These are phyloP conservation scores for Phortica magna DNA, from an alignment of 2,888 invertebrate genomes.

Conservation along the genomic window DNA sequence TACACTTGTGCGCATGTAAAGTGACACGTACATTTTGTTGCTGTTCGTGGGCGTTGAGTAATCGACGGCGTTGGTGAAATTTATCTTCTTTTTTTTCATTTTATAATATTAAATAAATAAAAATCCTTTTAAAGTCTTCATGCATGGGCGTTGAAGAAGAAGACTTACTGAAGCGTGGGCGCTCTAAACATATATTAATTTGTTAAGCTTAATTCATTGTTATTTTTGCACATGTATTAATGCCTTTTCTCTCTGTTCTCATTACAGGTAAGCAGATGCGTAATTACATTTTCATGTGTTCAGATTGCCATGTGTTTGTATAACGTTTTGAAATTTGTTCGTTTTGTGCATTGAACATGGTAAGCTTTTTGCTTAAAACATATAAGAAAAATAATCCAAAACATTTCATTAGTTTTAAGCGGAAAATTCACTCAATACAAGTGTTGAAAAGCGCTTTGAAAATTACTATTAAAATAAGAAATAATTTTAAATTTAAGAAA, in stretches of 20 bases:
- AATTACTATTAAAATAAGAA: too few relatives aligned
- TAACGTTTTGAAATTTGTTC: constrained; percentile 6
- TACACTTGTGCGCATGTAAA: constrained; percentile 1
- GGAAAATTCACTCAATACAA: constrained; percentile 22
- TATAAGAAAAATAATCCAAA: not conserved
- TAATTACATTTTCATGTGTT: not conserved
- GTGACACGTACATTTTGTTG: not conserved
- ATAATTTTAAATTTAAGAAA: not conserved
- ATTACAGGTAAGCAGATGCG: constrained; percentile 60
- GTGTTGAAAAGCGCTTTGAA: not conserved
- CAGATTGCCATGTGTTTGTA: not conserved
- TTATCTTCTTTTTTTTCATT: not conserved
- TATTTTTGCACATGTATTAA: not conserved
- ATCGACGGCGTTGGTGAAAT: not conserved
- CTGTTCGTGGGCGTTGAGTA: constrained; percentile 2
- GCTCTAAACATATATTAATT: too few relatives aligned
- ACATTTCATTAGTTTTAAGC: not conserved
- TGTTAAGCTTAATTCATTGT: too few relatives aligned
- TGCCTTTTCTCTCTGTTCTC: constrained; percentile 27
- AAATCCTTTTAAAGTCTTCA: too few relatives aligned
- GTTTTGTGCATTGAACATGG: constrained; percentile 23
- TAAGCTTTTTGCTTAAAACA: constrained; percentile 18
- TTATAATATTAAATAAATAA: too few relatives aligned
- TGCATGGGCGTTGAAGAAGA: too few relatives aligned
- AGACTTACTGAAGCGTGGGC: too few relatives aligned